A percentile compares a stretch with the other conserved stretches of the same genome.
phyloP scores from a whole-genome alignment of 1,140 invertebrate genomes.

The Formica exsecta region DNA sequence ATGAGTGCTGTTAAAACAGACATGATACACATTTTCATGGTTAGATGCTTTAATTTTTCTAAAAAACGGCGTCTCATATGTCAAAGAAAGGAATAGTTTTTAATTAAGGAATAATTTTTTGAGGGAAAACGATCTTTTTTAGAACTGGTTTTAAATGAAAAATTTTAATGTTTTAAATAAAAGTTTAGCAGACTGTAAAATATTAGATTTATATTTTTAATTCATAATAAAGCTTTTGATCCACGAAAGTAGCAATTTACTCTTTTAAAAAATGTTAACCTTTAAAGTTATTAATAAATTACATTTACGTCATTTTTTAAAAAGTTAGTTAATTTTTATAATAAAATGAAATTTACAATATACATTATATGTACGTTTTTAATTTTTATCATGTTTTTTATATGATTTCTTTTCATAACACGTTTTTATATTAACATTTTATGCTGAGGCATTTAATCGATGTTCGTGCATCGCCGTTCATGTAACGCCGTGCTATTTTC shows the following conservation, averaged over 20 bases:
- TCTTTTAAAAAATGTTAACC: neutral
- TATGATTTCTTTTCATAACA: neutral
- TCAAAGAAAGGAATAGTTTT: neutral
- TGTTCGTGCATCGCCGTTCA: neutral
- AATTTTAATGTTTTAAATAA: neutral
- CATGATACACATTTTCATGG: neutral
- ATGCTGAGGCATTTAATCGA: neutral
- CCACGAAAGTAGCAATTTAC: neutral
- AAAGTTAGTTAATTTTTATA: neutral
- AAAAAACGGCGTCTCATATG: neutral
- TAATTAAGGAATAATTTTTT: neutral
- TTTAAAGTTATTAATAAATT: neutral
- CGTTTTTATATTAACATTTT: conserved; percentile 1
- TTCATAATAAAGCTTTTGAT: neutral
- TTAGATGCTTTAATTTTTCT: neutral
- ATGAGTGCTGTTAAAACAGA: neutral
- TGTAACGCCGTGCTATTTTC: neutral
- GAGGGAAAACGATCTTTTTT: neutral
- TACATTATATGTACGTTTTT: neutral
- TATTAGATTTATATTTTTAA: neutral
- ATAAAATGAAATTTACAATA: neutral
- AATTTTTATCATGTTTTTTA: neutral
- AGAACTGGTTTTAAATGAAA: neutral
- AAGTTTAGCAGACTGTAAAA: neutral
- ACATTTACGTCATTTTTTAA: neutral